These are phyloP conservation scores for Buteo buteo DNA, from an alignment of 2,113 vertebrate species.

Conservation along the genomic window DNA sequence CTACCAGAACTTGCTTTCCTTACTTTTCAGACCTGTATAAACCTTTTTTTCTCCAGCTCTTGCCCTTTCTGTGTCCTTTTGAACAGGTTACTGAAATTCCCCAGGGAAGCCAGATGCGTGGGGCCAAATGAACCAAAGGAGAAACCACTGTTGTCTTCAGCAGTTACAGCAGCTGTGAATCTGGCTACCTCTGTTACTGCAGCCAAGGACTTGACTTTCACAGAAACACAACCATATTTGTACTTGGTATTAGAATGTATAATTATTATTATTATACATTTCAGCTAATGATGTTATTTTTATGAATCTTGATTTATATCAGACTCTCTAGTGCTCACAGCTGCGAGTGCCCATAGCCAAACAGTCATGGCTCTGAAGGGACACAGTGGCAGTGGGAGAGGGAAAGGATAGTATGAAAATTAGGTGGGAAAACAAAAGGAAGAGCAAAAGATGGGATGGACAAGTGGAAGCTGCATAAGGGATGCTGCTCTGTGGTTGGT, in stretches of 20 bases:
- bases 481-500: neutral
- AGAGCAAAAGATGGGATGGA: neutral
- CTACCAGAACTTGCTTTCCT: neutral
- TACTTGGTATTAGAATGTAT: neutral
- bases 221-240: neutral
- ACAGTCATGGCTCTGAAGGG: neutral
- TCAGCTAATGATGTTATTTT: neutral
- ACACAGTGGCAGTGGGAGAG: neutral
- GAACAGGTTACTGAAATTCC: neutral
- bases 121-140: neutral
- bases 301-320: neutral
- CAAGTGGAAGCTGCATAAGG: neutral
- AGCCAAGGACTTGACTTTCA: neutral
- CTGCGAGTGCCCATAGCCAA: neutral
- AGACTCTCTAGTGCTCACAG: neutral
- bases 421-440: neutral
- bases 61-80: neutral
- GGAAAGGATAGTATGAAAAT: neutral
- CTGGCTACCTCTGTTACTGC: neutral
- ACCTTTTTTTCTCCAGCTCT: neutral
- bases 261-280: neutral
- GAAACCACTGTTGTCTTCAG: neutral
- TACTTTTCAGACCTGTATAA: neutral
- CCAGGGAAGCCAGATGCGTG: neutral
- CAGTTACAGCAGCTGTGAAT: neutral